Conservation (phyloP, 2,797 vertebrate species). For the Limosa lapponica region DNA sequence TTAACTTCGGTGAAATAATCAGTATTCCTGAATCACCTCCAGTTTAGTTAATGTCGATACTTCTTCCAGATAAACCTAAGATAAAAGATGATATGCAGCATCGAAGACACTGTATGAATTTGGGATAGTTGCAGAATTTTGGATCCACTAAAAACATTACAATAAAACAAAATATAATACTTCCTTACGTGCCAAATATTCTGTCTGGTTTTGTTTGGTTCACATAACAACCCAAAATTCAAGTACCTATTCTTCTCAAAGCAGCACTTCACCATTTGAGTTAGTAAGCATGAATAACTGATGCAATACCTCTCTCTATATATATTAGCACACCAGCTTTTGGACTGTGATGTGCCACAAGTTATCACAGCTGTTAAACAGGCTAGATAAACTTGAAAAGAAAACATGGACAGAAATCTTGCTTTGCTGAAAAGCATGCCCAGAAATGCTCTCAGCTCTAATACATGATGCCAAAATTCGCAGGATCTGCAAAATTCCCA, state of each 20-base stretch:
- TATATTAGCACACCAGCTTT: background rate
- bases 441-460: slow-evolving; percentile 11
- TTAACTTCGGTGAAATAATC: background rate
- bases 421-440: background rate
- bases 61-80: background rate
- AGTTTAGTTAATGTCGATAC: background rate
- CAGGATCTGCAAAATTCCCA: background rate
- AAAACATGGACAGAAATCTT: background rate
- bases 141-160: background rate
- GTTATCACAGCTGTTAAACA: slow-evolving; percentile 16
- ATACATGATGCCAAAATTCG: background rate
- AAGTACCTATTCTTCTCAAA: background rate
- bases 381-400: slow-evolving; percentile 16
- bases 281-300: background rate
- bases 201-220: slow-evolving; percentile 9
- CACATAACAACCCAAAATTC: background rate
- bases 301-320: background rate
- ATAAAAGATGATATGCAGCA: background rate
- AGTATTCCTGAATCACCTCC: background rate
- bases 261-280: background rate
- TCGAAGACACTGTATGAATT: background rate
- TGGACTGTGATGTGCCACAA: background rate
- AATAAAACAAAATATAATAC: background rate
- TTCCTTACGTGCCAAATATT: background rate
- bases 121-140: background rate